phyloP scores from a whole-genome alignment of 2,797 vertebrate genomes.

The Thripadectes ignobilis region DNA sequence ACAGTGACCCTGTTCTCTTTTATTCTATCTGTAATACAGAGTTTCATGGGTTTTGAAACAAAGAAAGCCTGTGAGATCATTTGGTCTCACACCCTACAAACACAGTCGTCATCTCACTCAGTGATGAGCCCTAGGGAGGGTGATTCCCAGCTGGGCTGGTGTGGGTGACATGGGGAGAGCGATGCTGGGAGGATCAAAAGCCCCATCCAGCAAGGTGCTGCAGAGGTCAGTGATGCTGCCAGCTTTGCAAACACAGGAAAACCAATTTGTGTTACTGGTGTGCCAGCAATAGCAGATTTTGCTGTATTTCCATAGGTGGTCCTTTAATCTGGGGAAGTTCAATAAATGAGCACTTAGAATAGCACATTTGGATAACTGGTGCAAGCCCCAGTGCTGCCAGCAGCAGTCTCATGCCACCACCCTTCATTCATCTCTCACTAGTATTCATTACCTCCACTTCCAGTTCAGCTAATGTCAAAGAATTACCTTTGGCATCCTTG shows the following conservation, averaged over 20 bases:
- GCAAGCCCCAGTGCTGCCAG: not conserved
- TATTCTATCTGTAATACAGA: not conserved
- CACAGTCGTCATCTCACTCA: not conserved
- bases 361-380: fast-evolving
- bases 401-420: not conserved
- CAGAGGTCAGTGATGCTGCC: not conserved
- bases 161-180: not conserved
- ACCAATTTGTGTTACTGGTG: not conserved
- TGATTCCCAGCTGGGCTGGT: not conserved
- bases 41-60: not conserved
- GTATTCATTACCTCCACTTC: not conserved
- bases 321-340: not conserved
- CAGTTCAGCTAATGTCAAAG: not conserved
- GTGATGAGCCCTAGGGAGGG: not conserved
- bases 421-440: not conserved
- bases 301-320: not conserved
- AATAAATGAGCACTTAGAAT: not conserved
- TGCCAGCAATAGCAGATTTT: not conserved
- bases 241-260: not conserved
- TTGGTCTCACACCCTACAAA: not conserved
- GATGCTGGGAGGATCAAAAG: not conserved
- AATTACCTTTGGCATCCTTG: not conserved
- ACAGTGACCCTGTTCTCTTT: not conserved
- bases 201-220: not conserved
- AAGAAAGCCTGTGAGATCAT: constrained; percentile 11